Conservation (phyloP, 2,888 invertebrate genomes). For the Kryphioiulus occultus region DNA sequence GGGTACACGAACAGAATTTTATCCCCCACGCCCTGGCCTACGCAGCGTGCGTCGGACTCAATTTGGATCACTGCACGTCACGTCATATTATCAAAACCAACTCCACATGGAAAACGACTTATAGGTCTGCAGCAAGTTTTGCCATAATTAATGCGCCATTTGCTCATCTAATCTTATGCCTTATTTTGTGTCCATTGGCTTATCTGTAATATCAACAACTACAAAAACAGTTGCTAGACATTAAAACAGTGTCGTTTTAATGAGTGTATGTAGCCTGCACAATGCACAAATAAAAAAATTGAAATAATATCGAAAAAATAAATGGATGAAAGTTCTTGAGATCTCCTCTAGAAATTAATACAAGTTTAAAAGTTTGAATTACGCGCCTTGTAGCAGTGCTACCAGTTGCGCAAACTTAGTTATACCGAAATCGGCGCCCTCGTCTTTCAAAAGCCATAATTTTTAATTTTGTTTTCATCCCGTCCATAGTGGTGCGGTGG, state of each 20-base stretch:
- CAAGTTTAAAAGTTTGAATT: no score
- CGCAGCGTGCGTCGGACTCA: slow-evolving; percentile 72
- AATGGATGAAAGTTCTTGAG: not conserved
- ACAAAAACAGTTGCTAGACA: not conserved
- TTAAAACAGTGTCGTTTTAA: not conserved
- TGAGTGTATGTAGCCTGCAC: not conserved
- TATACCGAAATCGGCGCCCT: no score
- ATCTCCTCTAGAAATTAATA: no score
- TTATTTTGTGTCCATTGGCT: not conserved
- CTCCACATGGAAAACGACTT: no score
- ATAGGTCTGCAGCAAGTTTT: no score
- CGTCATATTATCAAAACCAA: not conserved
- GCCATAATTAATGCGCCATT: not conserved
- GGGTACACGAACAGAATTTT: slow-evolving; percentile 89
- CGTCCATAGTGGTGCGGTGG: no score
- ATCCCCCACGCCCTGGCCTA: slow-evolving; percentile 85
- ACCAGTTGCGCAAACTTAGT: no score
- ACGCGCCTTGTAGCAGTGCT: no score
- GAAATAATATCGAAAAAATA: not conserved
- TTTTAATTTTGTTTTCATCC: no score
- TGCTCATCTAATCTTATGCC: not conserved
- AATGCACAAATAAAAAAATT: not conserved
- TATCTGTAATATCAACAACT: not conserved
- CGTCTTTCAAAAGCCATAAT: no score
- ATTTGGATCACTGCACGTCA: slow-evolving; percentile 48